Base-by-base conservation (phyloP, 2,113 vertebrate species). In the Nothoprocta perdicaria region DNA sequence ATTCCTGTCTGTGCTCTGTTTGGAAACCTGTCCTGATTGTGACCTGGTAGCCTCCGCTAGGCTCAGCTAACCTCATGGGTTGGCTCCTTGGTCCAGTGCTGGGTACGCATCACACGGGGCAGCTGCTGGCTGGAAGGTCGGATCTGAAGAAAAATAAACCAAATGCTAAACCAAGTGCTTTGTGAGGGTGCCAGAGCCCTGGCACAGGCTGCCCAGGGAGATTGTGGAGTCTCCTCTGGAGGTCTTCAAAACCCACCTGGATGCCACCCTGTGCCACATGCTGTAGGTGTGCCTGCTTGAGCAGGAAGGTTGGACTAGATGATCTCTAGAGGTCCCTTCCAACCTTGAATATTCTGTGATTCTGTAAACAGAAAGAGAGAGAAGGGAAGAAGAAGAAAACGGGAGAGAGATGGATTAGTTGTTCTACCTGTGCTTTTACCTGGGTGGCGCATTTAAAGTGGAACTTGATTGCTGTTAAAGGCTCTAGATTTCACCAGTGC, bases 1-100 rank as follows among this genome's bases (percentile, higher is more conserved):
- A 0, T 5, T 84, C 5, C 13, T 24, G 6, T 11, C 3, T 0
- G 0, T 33, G 26, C 7, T 55, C 12, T 0, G 0, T 9, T 9
- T 65, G 50, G 33, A 74, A 68, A 17, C 14, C 12, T 5, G 0
- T 43, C 0, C 0, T 21, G 18, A 3, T 8, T 8, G 14, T 2
- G 17, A 6, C 16, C 4, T 14, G 6, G 1, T 1, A 24, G 7
- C 2, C 24, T 48, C 18, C 8, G 7, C 6, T 53, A 27, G 26
- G 24, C 52, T 27, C 11, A 0, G 0, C 48, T 48, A 48, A 48
- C 48, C 48, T 22, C 48, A 48, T 10, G 21, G 48, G 48, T 48
- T 48, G 22, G 48, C 21, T 22, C 9, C 21, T 23, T 48, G 48
- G 48, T 48, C 46, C 11, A 0, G 0, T 58, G 35, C 5, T 68